Conservation (phyloP, 1,140 invertebrate species). For the Lithobius niger region DNA sequence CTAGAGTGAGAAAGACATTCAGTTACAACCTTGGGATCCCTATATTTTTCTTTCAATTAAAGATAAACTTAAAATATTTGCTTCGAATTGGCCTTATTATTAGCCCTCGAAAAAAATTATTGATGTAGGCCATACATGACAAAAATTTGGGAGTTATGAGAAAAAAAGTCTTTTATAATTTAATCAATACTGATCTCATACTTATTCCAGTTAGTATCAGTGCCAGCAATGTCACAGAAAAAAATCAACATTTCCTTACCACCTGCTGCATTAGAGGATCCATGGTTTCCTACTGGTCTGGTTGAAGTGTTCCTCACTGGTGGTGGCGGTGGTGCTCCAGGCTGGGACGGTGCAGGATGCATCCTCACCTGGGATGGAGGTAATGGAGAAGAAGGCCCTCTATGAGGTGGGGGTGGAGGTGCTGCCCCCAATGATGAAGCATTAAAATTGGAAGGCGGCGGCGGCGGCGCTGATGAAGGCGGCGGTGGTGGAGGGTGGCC, state of each 20-base stretch:
- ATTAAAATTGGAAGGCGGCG: not conserved
- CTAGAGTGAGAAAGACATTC: too few species aligned
- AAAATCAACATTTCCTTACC: not conserved
- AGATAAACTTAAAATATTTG: too few species aligned
- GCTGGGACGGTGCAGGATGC: not conserved
- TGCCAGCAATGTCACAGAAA: not conserved
- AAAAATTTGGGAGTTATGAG: not conserved
- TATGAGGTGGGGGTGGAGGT: slow-evolving; percentile 7
- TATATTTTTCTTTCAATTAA: too few species aligned
- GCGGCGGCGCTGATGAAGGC: not conserved
- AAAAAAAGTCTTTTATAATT: not conserved
- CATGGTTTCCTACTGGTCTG: not conserved
- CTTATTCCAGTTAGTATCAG: not conserved
- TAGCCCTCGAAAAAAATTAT: too few species aligned
- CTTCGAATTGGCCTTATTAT: too few species aligned
- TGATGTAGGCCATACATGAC: not conserved
- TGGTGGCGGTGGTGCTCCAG: slow-evolving; percentile 4
- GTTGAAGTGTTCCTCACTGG: slow-evolving; percentile 2
- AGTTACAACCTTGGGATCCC: too few species aligned
- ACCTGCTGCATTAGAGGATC: too few species aligned
- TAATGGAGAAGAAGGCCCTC: not conserved
- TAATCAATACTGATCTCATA: not conserved
- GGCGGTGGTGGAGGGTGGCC: not conserved
- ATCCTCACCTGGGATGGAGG: not conserved
- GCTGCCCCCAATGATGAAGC: not conserved